These are phyloP conservation scores for Campoletis raptor DNA, from an alignment of 2,888 invertebrate species.

Conservation along the genomic window DNA sequence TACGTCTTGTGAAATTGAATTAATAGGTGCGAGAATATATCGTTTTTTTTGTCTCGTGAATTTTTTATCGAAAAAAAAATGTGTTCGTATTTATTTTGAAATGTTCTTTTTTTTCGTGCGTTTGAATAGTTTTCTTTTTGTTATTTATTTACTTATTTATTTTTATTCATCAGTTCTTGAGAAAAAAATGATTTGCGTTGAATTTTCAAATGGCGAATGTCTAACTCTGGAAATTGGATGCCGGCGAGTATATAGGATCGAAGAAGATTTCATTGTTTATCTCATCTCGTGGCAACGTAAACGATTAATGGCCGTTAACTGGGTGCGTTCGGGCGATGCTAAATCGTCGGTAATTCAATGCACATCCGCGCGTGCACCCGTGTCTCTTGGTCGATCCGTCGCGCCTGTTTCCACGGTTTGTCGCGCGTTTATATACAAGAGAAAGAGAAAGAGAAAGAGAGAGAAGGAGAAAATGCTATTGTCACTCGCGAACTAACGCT, in stretches of 20 bases:
- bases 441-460: constrained; percentile 29
- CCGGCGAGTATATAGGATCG: constrained; percentile 21
- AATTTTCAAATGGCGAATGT: background rate
- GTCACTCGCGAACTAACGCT: constrained; percentile 73
- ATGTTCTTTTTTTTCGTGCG: background rate
- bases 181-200: background rate
- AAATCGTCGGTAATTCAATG: constrained; percentile 77
- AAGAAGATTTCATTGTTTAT: constrained; percentile 32
- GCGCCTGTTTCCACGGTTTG: constrained; percentile 74
- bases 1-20: constrained; percentile 14
- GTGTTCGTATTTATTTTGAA: background rate
- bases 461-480: constrained; percentile 62
- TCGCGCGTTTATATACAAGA: constrained; percentile 69
- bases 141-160: background rate
- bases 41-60: background rate
- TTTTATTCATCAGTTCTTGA: background rate
- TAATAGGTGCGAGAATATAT: constrained; percentile 1
- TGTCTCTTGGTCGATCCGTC: constrained; percentile 56
- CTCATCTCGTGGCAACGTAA: constrained; percentile 35
- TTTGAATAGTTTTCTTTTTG: background rate
- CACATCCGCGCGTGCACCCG: constrained; percentile 57
- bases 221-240: background rate
- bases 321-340: constrained; percentile 65
- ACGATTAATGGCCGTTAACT: constrained; percentile 67
- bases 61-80: background rate